Base-by-base conservation (phyloP, 2,888 invertebrate genomes). In the Coenonympha arcania region DNA sequence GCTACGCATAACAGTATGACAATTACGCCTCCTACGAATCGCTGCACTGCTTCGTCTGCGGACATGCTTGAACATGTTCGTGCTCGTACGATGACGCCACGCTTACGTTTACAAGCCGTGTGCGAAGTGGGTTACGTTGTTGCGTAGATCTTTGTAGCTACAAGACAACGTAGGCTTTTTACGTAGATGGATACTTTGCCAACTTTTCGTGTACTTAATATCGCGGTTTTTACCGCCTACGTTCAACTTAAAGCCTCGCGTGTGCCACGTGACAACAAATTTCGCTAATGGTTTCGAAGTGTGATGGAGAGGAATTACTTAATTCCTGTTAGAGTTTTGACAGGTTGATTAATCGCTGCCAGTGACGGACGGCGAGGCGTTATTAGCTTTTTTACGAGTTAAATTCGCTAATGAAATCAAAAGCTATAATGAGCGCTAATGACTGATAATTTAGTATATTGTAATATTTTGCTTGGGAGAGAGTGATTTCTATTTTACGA, bases 301-400 rank as follows among this genome's bases (percentile, higher is more conserved):
- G 28, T 61, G 56, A 51, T 69, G 63, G 61, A 61, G 61, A 66
- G 57, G 57, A 70, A 75, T 73, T 67, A 66, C 69, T 75, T 66
- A 71, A 73, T 74, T 71, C 68, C 63, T 63, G 61, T 60, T 69
- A 64, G 37, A 62, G 54, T 55, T 41, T 26, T 58, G 63, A 62
- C 61, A 68, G 60, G 61, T 72, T 75, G 73, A 74, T 75, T 64
- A 64, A 66, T 71, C 65, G 52, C 34, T 50, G 20, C 30, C 22
- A 43, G 47, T 55, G 52, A 41, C 30, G 37, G 41, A 26, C 9
- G 46, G 34, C 9, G 46, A 26, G 44, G 34, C 46, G 42, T 51
- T 45, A 51, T 52, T 44, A 52, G 22, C 37, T 31, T 50, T 57
- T 50, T 53, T 45, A 52, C 44, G 22, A 49, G 54, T 51, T 50